phyloP scores from a whole-genome alignment of 2,113 vertebrate genomes.

The Axis porcinus region DNA sequence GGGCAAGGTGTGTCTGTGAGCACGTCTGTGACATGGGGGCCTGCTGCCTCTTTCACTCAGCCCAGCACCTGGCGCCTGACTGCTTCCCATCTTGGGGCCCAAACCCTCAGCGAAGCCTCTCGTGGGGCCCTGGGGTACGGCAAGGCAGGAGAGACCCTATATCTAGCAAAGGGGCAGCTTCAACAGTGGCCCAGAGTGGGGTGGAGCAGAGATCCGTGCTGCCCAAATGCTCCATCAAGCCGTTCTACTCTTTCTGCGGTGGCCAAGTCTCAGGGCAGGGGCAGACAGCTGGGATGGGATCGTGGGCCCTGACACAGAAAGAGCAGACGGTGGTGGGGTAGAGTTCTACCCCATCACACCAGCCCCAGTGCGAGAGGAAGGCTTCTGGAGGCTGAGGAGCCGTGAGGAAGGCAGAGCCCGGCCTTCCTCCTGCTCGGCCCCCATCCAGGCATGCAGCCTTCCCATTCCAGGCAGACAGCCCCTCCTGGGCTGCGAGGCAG shows the following conservation, averaged over 20 bases:
- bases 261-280: neutral
- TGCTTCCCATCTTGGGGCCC: neutral
- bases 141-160: neutral
- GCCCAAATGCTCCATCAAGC: neutral
- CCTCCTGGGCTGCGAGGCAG: neutral
- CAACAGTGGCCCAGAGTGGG: accelerated
- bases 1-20: neutral
- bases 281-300: neutral
- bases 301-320: accelerated
- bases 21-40: accelerated
- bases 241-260: neutral
- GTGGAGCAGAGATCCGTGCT: neutral
- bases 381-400: neutral
- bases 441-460: neutral
- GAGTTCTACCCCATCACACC: neutral
- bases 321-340: neutral
- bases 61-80: neutral
- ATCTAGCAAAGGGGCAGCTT: neutral
- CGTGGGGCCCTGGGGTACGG: neutral
- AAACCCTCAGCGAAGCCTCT: neutral
- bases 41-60: neutral
- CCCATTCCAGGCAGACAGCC: neutral
- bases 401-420: accelerated
- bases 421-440: neutral
- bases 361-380: neutral